These are phyloP conservation scores for Caenorhabditis auriculariae DNA, from an alignment of 2,888 invertebrate genomes.

Conservation along the genomic window DNA sequence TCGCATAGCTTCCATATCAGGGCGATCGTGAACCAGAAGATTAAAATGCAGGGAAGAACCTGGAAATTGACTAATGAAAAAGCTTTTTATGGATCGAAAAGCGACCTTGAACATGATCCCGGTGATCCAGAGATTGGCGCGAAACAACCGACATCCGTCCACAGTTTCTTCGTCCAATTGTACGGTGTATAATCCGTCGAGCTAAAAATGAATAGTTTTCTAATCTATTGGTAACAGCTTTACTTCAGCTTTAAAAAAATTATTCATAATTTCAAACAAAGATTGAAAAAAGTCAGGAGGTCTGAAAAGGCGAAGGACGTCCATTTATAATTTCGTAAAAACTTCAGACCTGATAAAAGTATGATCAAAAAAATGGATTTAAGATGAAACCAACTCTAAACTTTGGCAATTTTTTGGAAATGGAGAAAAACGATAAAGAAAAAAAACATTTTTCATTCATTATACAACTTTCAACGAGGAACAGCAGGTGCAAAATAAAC, in stretches of 20 bases:
- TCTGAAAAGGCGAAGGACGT: too few relatives aligned
- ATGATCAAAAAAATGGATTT: too few relatives aligned
- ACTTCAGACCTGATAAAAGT: too few relatives aligned
- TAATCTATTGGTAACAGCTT: background rate
- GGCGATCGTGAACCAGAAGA: constrained; percentile 50
- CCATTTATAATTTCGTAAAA: too few relatives aligned
- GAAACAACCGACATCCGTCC: constrained; percentile 54
- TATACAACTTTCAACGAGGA: too few relatives aligned
- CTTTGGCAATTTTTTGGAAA: too few relatives aligned
- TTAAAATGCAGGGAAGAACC: constrained; percentile 47
- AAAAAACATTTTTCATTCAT: too few relatives aligned
- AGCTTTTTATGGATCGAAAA: background rate
- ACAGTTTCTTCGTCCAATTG: constrained; percentile 34
- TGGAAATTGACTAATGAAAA: constrained; percentile 7
- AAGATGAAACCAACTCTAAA: too few relatives aligned
- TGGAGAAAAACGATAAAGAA: too few relatives aligned
- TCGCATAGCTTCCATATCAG: constrained; percentile 47
- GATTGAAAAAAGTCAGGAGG: too few relatives aligned
- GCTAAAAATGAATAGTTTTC: constrained; percentile 17
- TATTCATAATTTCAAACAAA: too few relatives aligned
- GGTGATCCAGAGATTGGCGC: constrained; percentile 60
- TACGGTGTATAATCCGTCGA: constrained; percentile 36
- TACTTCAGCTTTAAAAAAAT: background rate
- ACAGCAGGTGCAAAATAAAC: too few relatives aligned
- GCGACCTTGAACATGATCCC: constrained; percentile 59